phyloP scores from a whole-genome alignment of 2,797 vertebrate genomes.

The Sebastes iracundus region DNA sequence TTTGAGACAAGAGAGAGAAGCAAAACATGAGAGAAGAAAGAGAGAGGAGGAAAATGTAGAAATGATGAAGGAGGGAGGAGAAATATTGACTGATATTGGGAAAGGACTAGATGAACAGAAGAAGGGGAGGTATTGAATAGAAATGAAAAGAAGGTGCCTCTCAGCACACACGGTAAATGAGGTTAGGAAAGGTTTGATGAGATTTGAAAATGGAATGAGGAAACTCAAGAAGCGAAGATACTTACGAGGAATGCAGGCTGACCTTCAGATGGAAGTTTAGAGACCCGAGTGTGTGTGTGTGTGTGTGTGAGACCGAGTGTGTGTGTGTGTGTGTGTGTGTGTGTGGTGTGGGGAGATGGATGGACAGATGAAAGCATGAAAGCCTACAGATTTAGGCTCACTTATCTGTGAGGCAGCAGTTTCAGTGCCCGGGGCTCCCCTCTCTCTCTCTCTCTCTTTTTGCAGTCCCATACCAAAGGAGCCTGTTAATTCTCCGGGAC shows the following conservation, averaged over 20 bases:
- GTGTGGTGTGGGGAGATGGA: slow-evolving; percentile 27
- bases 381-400: slow-evolving; percentile 49
- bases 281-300: slow-evolving; percentile 7
- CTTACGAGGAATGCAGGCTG: slow-evolving; percentile 24
- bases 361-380: slow-evolving; percentile 56
- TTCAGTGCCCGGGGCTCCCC: slow-evolving; percentile 48
- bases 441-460: neutral
- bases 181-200: slow-evolving; percentile 58
- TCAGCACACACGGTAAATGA: slow-evolving; percentile 27
- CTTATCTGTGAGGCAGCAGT: slow-evolving; percentile 65
- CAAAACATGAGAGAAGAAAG: neutral
- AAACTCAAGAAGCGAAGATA: slow-evolving; percentile 29
- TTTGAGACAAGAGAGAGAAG: slow-evolving; percentile 60
- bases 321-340: neutral
- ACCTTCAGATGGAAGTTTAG: slow-evolving; percentile 31
- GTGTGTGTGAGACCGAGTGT: slow-evolving; percentile 8
- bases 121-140: slow-evolving; percentile 11
- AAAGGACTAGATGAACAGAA: slow-evolving; percentile 35
- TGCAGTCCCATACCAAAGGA: slow-evolving; percentile 27
- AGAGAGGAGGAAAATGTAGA: slow-evolving; percentile 24
- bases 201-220: slow-evolving; percentile 52
- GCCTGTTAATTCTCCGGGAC: slow-evolving; percentile 43
- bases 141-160: slow-evolving; percentile 34
- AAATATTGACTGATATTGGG: slow-evolving; percentile 46
- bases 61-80: slow-evolving; percentile 37